A percentile compares a stretch with the other conserved stretches of the same genome.
These are phyloP conservation scores for Gnathonemus longibarbis DNA, from an alignment of 2,113 vertebrate species.

Conservation along the genomic window DNA sequence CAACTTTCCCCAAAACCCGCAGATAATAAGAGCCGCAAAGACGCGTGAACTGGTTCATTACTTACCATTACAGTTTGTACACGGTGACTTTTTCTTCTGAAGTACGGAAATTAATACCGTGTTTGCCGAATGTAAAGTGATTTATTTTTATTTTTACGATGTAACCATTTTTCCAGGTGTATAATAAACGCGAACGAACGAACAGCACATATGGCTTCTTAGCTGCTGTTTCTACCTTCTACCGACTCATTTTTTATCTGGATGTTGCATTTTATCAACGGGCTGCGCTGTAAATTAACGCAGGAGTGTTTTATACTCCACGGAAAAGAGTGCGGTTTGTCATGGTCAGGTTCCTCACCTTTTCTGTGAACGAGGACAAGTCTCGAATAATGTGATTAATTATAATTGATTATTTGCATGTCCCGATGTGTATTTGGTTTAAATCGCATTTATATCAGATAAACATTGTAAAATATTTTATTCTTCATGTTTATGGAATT, in stretches of 20 bases:
- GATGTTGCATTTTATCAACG: background rate
- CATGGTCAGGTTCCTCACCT: background rate
- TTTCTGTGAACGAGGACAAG: background rate
- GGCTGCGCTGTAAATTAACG: background rate
- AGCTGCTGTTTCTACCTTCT: background rate
- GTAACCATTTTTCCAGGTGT: background rate
- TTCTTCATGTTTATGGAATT: background rate
- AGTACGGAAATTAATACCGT: background rate
- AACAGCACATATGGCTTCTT: background rate
- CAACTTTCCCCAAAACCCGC: background rate
- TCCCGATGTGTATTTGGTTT: background rate
- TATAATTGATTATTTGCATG: background rate
- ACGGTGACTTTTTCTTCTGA: background rate
- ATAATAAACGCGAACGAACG: background rate
- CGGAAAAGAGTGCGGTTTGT: background rate
- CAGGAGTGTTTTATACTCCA: background rate
- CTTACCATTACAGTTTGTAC: background rate
- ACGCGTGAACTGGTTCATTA: background rate
- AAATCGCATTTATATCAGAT: background rate
- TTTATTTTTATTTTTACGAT: background rate
- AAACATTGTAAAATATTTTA: background rate
- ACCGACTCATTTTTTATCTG: background rate
- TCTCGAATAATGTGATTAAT: background rate
- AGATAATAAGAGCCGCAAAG: background rate
- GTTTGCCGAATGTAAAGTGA: background rate